Conservation (phyloP, 2,113 vertebrate genomes). For the Chaetodon trifascialis region DNA sequence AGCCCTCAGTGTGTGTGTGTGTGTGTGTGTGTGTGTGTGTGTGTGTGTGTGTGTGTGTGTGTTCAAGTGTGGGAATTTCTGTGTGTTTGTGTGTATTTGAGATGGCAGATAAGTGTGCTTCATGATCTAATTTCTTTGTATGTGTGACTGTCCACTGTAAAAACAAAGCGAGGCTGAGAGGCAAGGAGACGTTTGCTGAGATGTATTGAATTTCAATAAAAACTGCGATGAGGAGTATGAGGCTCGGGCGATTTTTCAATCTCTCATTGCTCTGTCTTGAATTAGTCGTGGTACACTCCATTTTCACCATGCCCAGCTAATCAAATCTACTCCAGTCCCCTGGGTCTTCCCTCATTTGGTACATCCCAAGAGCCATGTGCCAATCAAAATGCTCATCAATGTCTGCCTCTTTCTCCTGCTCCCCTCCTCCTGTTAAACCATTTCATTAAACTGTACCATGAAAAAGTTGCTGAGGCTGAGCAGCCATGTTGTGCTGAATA, state of each 20-base stretch:
- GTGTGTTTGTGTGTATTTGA: background rate
- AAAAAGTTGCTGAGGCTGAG: slow-evolving; percentile 52
- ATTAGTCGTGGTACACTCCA: slow-evolving; percentile 79
- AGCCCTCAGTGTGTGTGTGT: slow-evolving; percentile 37
- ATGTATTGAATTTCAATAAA: slow-evolving; percentile 84
- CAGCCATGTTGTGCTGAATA: slow-evolving; percentile 30
- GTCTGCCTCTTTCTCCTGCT: slow-evolving; percentile 57
- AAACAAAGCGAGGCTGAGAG: slow-evolving; percentile 59
- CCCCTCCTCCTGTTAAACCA: slow-evolving; percentile 49
- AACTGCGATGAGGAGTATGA: slow-evolving; percentile 58
- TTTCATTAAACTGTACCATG: slow-evolving; percentile 68
- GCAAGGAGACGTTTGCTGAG: slow-evolving; percentile 63
- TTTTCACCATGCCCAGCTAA: slow-evolving; percentile 76
- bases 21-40: slow-evolving; percentile 39
- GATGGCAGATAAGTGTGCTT: slow-evolving; percentile 31
- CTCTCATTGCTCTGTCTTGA: slow-evolving; percentile 70
- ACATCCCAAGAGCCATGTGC: slow-evolving; percentile 78
- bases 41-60: slow-evolving; percentile 1
- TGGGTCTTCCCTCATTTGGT: slow-evolving; percentile 74
- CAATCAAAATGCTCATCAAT: slow-evolving; percentile 82
- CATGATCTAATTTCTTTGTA: slow-evolving; percentile 21
- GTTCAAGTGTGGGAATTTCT: background rate
- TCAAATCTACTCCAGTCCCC: slow-evolving; percentile 71
- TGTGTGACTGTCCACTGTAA: slow-evolving; percentile 47
- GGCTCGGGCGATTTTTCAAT: slow-evolving; percentile 72